These are phyloP conservation scores for Caenorhabditis tropicalis DNA, from an alignment of 1,140 invertebrate species.

Conservation along the genomic window DNA sequence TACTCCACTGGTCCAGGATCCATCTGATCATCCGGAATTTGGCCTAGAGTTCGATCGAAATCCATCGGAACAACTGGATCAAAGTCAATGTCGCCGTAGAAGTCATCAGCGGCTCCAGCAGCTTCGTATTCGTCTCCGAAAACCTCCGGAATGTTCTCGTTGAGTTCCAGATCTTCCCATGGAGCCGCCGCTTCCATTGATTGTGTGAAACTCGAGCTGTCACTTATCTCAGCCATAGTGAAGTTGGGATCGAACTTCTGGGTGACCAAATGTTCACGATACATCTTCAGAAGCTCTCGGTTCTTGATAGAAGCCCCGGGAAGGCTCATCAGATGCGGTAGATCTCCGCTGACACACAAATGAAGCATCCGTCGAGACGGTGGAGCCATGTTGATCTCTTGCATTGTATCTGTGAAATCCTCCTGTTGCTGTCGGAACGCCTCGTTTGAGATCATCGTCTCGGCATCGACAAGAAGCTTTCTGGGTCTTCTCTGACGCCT, in stretches of 20 bases:
- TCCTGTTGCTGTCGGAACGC: conserved; percentile 97
- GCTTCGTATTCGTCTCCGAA: too few species aligned
- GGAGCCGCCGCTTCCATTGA: not conserved
- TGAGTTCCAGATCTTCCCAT: not conserved
- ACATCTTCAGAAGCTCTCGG: not conserved
- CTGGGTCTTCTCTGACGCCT: conserved; percentile 77
- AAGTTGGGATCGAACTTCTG: not conserved
- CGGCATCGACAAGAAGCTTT: conserved; percentile 95
- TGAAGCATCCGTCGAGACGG: conserved; percentile 95
- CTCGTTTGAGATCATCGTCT: conserved; percentile 97
- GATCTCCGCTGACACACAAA: conserved; percentile 92
- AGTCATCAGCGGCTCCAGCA: not conserved
- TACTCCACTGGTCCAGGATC: not conserved
- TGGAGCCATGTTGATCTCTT: conserved; percentile 91
- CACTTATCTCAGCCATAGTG: not conserved
- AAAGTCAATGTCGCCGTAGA: not conserved
- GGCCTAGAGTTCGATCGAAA: not conserved
- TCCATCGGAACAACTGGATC: not conserved
- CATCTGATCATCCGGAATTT: not conserved
- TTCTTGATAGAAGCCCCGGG: not conserved
- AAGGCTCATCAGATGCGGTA: conserved; percentile 2
- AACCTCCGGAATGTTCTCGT: not conserved
- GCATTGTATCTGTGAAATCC: conserved; percentile 87
- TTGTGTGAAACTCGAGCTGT: not conserved
- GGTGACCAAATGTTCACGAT: not conserved